Percentiles rank a stretch among this genome's conserved stretches.
Evolutionary conservation across 2,113 vertebrate species (phyloP).

Genomic region (Oncorhynchus tshawytscha): DNA sequence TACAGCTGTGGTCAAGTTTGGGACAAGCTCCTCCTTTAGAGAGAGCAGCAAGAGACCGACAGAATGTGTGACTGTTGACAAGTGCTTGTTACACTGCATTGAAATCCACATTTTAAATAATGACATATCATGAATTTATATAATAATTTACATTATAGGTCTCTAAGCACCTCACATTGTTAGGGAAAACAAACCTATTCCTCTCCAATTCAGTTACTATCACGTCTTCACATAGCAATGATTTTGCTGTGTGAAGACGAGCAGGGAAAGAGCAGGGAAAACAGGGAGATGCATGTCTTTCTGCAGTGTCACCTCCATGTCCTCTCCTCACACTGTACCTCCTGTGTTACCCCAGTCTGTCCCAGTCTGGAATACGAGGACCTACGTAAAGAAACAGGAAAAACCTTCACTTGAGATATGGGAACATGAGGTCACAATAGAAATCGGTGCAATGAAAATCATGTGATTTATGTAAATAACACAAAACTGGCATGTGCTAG

Average conservation of each 20-base stretch:
- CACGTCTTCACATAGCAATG: too few relatives aligned
- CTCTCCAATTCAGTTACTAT: too few relatives aligned
- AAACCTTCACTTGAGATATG: background rate
- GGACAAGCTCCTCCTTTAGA: background rate
- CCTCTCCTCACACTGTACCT: background rate
- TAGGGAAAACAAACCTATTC: too few relatives aligned
- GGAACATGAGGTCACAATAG: background rate
- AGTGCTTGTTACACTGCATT: too few relatives aligned
- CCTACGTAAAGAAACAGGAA: background rate
- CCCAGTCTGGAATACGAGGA: constrained; percentile 7
- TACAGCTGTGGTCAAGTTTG: constrained; percentile 60
- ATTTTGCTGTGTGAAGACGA: too few relatives aligned
- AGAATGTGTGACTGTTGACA: background rate
- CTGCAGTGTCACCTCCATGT: background rate
- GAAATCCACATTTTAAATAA: too few relatives aligned
- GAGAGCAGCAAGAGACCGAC: background rate
- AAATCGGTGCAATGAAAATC: background rate
- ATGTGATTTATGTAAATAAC: background rate
- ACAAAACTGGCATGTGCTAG: background rate
- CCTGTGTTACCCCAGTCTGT: background rate
- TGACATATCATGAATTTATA: constrained; percentile 14
- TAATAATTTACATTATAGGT: too few relatives aligned
- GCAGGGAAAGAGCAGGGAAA: constrained; percentile 1
- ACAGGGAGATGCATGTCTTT: constrained; percentile 12
- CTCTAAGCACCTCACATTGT: too few relatives aligned